phyloP scores from a whole-genome alignment of 2,113 vertebrate genomes.

The Eonycteris spelaea region DNA sequence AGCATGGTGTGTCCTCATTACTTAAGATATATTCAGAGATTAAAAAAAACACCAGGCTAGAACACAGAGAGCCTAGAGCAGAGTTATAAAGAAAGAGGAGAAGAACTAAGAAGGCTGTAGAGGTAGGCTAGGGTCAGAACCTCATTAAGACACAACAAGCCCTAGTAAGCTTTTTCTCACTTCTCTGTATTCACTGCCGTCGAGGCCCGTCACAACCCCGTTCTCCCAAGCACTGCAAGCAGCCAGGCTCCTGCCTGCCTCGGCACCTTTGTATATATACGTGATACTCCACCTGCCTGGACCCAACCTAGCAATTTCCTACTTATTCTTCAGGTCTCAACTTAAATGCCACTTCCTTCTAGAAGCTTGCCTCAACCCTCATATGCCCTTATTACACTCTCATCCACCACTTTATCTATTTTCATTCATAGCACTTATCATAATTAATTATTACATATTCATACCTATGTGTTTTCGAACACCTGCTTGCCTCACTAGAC shows the following conservation, averaged over 20 bases:
- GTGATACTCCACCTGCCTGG: background rate
- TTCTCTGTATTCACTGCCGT: background rate
- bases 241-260: background rate
- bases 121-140: background rate
- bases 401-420: background rate
- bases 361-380: background rate
- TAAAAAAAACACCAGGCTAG: background rate
- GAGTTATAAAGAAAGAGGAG: background rate
- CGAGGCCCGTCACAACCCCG: background rate
- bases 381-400: background rate
- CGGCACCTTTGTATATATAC: background rate
- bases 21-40: background rate
- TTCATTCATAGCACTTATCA: background rate
- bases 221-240: background rate
- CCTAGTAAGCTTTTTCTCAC: background rate
- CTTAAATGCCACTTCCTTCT: background rate
- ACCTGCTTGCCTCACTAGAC: background rate
- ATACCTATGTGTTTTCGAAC: background rate
- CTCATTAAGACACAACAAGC: background rate
- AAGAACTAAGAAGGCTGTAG: background rate
- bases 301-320: background rate
- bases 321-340: background rate
- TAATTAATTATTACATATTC: background rate
- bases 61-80: background rate
- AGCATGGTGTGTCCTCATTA: background rate